Conservation (phyloP, 1,140 invertebrate species). For the Parasteatoda tepidariorum region DNA sequence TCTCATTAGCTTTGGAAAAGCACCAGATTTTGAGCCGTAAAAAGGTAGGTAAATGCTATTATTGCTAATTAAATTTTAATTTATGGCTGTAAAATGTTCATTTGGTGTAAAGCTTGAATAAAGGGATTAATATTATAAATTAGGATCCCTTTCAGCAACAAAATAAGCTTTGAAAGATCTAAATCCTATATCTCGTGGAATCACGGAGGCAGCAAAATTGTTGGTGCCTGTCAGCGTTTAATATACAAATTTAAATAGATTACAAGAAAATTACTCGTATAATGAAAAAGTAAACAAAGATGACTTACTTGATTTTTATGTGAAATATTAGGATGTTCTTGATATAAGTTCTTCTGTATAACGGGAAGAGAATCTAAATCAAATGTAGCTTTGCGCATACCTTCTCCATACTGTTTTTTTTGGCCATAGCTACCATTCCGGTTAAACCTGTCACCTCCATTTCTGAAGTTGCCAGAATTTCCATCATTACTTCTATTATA, state of each 20-base stretch:
- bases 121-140: background rate
- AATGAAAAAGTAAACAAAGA: background rate
- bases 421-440: slow-evolving; percentile 62
- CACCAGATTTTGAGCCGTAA: too few relatives aligned
- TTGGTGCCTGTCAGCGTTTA: background rate
- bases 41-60: too few relatives aligned
- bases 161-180: background rate
- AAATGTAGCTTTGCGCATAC: slow-evolving; percentile 86
- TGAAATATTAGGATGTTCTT: slow-evolving; percentile 73
- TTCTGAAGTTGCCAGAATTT: slow-evolving; percentile 70
- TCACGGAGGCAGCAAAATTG: background rate
- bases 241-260: background rate
- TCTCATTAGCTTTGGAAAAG: too few relatives aligned
- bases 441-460: slow-evolving; percentile 65
- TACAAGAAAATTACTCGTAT: background rate
- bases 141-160: background rate
- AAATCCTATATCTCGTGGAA: background rate
- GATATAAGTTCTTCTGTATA: slow-evolving; percentile 93
- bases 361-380: slow-evolving; percentile 80
- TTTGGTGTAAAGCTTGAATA: too few relatives aligned
- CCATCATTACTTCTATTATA: too few relatives aligned
- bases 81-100: too few relatives aligned
- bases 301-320: slow-evolving; percentile 22
- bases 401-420: slow-evolving; percentile 75
- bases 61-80: too few relatives aligned